Base-by-base conservation (phyloP, 2,113 vertebrate genomes). In the Peromyscus polionotus region DNA sequence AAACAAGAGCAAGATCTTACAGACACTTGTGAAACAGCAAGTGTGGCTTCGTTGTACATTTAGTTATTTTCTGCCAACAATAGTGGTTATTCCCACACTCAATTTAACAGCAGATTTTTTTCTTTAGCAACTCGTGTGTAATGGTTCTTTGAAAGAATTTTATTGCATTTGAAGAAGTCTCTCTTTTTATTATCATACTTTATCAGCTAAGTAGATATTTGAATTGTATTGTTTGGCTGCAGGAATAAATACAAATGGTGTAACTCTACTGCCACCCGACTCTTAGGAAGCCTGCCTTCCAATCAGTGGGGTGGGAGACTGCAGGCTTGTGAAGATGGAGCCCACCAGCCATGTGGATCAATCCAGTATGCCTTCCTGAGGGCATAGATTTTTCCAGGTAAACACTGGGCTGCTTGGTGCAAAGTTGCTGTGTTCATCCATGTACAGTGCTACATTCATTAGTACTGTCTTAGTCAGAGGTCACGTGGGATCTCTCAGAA, bases 191-290 rank as follows among this genome's bases (percentile, higher is more conserved):
- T 70, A 45, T 61, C 63, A 36, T 70, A 65, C 36, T 88, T 93
- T 31, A 89, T 85, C n/a, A 63, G 48, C 79, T 93, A 54, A 80
- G n/a, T 42, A 31, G 86, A n/a, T 59, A 61, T 80, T 80, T 97
- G 26, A 86, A 86, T 86, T 81, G 24, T 83, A 86, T 63, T 86
- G 83, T 70, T 57, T 36, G 19, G 65, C 79, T 26, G 36, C 63
- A 95, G 59, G 63, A 83, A 51, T 83, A 95, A 81, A 57, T 91
- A 57, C 39, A 80, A 68, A 26, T 20, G 48, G 20, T 20, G 54
- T 20, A 95, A 39, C 31, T 90, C 81, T 70, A 48, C 22, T 84
- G 59, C 17, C 7, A 73, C 0, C 3, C 70, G 33, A 77, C 6
- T 42, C 13, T 57, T 95, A 51, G 22, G 84, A 65, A 91, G n/a